phyloP scores from a whole-genome alignment of 2,797 vertebrate species.

The Melanotaenia maccullochi region DNA sequence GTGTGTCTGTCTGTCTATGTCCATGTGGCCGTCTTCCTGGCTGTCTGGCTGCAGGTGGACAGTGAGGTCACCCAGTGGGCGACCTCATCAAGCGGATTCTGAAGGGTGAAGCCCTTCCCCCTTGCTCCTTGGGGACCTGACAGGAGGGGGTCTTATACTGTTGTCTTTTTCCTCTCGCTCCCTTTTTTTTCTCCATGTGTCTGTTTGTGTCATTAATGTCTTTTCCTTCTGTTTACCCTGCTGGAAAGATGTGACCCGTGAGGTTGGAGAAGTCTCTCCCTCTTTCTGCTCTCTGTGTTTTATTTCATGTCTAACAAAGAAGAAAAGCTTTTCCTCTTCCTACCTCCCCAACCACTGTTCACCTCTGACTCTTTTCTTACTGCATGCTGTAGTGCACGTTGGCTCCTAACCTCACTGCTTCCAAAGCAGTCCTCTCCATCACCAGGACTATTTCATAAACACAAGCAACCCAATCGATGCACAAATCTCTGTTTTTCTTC shows the following conservation, averaged over 20 bases:
- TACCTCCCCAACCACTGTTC: slow-evolving; percentile 24
- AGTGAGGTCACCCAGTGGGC: slow-evolving; percentile 67
- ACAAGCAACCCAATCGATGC: slow-evolving; percentile 22
- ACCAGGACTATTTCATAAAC: slow-evolving; percentile 32
- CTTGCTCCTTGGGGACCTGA: slow-evolving; percentile 57
- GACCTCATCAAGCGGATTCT: slow-evolving; percentile 69
- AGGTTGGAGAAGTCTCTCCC: slow-evolving; percentile 77
- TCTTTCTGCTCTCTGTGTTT: slow-evolving; percentile 56
- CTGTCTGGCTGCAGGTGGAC: slow-evolving; percentile 71
- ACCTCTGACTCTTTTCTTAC: slow-evolving; percentile 30
- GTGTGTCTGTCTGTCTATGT: slow-evolving; percentile 80
- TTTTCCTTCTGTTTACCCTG: slow-evolving; percentile 52
- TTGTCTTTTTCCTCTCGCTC: slow-evolving; percentile 66
- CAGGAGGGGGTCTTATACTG: slow-evolving; percentile 73
- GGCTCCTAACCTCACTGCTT: slow-evolving; percentile 27
- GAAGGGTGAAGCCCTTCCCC: slow-evolving; percentile 59
- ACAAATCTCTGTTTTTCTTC: not conserved
- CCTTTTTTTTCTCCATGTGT: slow-evolving; percentile 52
- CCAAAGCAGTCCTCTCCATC: slow-evolving; percentile 27
- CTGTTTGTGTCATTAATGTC: slow-evolving; percentile 60
- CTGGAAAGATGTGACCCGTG: slow-evolving; percentile 65
- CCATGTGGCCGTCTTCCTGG: slow-evolving; percentile 68
- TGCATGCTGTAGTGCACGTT: slow-evolving; percentile 70
- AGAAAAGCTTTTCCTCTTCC: slow-evolving; percentile 21
- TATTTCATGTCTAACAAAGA: slow-evolving; percentile 48